Evolutionary conservation across 2,888 invertebrate species (phyloP), one percentile per base, ranked within the genome.

Genomic region (Sphaerophoria rueppellii): DNA sequence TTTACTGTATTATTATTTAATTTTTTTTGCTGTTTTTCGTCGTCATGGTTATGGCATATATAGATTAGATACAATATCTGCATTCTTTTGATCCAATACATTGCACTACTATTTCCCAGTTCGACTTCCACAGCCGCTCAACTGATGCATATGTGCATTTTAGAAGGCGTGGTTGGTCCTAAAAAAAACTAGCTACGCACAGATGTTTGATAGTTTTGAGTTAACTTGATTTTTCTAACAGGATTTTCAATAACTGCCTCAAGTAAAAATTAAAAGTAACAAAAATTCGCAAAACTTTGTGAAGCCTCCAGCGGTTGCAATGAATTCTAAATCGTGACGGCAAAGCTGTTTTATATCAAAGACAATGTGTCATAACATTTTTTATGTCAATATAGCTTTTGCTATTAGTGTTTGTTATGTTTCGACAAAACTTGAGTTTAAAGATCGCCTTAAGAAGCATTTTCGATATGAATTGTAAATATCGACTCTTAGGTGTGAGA

Each of bases 311-410:
- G 50, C 58, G 60, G 65, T 16, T n/a, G 2, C 37, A 35, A 46
- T 67, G 40, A 12, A n/a, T 40, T 43, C 61, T 55, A 60, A 61
- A 37, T 83, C 82, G 82, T 83, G 79, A 79, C 74, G 55, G 71
- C 32, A 71, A 65, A 43, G 80, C 80, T 55, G 72, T 71, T 55
- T 34, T 34, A 37, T 40, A 73, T 73, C 69, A 58, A 61, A 73
- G 69, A 83, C 67, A 71, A 83, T 83, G 79, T 83, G 83, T 83
- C 83, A 80, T 61, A 83, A 83, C 80, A 80, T 71, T 79, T 74
- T 46, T 58, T 70, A 9, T 73, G 70, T 71, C 74, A 70, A 74
- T 79, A 79, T 71, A 40, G 52, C 50, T 35, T 46, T 71, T 55
- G 48, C 71, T 54, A 54, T 35, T 24, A 60, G 46, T 43, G 16